Evolutionary conservation across 2,113 vertebrate species (phyloP).

Genomic region (Crotalus horridus): DNA sequence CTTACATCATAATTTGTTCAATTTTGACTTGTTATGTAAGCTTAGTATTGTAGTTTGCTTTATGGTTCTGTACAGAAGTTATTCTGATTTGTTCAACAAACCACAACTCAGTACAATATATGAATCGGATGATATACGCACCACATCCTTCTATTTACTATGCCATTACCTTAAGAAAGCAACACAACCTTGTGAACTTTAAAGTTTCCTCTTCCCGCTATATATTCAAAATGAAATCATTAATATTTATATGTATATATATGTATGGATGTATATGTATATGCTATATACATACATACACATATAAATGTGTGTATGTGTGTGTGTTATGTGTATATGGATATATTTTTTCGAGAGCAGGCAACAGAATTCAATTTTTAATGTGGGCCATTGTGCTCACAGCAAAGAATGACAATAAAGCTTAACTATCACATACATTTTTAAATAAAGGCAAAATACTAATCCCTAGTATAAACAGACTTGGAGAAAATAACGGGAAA

Average conservation of each 20-base stretch:
- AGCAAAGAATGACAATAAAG: too few species aligned
- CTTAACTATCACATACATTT: neutral
- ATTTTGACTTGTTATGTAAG: neutral
- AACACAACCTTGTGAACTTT: too few species aligned
- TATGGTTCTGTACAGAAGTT: neutral
- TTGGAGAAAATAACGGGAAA: neutral
- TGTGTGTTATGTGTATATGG: too few species aligned
- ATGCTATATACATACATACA: too few species aligned
- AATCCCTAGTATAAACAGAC: neutral
- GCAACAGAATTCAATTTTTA: too few species aligned
- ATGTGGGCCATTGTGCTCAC: too few species aligned
- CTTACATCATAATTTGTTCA: neutral
- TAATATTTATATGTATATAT: too few species aligned
- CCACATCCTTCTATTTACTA: neutral
- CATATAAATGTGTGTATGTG: too few species aligned
- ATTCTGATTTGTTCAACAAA: neutral
- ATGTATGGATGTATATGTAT: too few species aligned
- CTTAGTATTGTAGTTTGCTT: neutral
- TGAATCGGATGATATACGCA: neutral
- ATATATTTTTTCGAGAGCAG: too few species aligned
- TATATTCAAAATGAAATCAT: too few species aligned
- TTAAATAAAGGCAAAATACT: neutral
- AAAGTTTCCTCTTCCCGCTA: too few species aligned
- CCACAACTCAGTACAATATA: neutral
- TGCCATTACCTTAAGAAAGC: neutral